Evolutionary conservation across 1,140 invertebrate genomes (phyloP).

Genomic region (Pomacea maculata): DNA sequence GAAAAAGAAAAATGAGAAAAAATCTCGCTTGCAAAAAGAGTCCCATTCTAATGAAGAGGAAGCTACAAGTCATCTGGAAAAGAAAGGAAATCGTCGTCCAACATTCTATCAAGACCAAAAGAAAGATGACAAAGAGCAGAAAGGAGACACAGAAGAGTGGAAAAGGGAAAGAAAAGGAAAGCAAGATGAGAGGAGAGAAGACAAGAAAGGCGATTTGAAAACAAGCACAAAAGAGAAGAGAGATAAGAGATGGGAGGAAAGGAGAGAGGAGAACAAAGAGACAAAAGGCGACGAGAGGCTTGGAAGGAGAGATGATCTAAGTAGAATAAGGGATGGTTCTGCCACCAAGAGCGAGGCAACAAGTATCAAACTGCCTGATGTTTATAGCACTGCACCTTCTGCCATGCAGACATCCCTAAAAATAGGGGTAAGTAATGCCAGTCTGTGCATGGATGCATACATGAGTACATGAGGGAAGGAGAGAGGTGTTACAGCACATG

Average conservation of each 20-base stretch:
- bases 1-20: no score
- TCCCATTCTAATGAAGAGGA: no score
- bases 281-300: background rate
- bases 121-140: no score
- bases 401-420: conserved; percentile 57
- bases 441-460: background rate
- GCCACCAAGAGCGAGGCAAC: background rate
- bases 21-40: no score
- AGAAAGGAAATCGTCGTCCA: no score
- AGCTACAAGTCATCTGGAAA: no score
- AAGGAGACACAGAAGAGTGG: no score
- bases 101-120: no score
- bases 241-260: conserved; percentile 1
- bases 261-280: background rate
- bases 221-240: no score
- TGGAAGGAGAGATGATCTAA: background rate
- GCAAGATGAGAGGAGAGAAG: no score
- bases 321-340: background rate
- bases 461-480: background rate
- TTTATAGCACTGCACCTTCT: conserved; percentile 32
- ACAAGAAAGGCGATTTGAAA: no score
- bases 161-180: no score
- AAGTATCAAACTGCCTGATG: background rate
- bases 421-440: conserved; percentile 47
- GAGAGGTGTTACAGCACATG: background rate